A percentile compares a stretch with the other conserved stretches of the same genome.
Evolutionary conservation across 2,888 invertebrate species (phyloP).

Genomic region (Apotomis turbidana): DNA sequence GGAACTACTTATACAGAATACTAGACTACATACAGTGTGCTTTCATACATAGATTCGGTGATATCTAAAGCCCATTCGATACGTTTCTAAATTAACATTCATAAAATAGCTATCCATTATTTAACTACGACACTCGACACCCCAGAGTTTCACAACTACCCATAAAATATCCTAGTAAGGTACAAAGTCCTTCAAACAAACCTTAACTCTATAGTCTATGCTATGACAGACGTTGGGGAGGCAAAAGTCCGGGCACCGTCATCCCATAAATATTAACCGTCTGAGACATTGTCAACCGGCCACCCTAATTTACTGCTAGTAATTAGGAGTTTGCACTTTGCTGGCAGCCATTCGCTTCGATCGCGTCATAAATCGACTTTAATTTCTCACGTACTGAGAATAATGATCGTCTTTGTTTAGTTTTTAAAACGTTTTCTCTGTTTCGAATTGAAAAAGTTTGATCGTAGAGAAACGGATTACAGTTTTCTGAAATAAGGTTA

Average conservation of each 20-base stretch:
- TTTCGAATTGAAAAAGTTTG: conserved; percentile 38
- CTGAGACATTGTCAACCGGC: conserved; percentile 82
- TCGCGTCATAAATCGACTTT: conserved; percentile 53
- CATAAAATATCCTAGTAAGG: conserved; percentile 35
- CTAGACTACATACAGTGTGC: no score
- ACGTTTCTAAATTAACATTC: conserved; percentile 15
- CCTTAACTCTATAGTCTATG: conserved; percentile 57
- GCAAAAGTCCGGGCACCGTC: conserved; percentile 66
- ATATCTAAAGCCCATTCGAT: background rate
- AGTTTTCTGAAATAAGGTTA: conserved; percentile 15
- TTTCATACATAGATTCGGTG: background rate
- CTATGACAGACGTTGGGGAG: conserved; percentile 65
- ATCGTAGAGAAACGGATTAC: conserved; percentile 1
- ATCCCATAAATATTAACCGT: conserved; percentile 79
- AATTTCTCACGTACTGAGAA: conserved; percentile 41
- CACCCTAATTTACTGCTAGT: conserved; percentile 83
- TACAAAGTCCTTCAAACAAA: conserved; percentile 44
- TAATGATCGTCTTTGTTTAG: conserved; percentile 41
- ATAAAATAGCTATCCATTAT: conserved; percentile 25
- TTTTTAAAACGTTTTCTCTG: conserved; percentile 35
- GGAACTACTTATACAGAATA: no score
- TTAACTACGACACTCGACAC: conserved; percentile 16
- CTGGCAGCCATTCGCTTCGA: conserved; percentile 81
- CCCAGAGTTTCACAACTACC: conserved; percentile 23
- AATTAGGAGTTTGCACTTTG: conserved; percentile 84